Percentiles rank a stretch among this genome's conserved stretches.
Conservation (phyloP, 2,888 invertebrate genomes). For the Pollenia angustigena region DNA sequence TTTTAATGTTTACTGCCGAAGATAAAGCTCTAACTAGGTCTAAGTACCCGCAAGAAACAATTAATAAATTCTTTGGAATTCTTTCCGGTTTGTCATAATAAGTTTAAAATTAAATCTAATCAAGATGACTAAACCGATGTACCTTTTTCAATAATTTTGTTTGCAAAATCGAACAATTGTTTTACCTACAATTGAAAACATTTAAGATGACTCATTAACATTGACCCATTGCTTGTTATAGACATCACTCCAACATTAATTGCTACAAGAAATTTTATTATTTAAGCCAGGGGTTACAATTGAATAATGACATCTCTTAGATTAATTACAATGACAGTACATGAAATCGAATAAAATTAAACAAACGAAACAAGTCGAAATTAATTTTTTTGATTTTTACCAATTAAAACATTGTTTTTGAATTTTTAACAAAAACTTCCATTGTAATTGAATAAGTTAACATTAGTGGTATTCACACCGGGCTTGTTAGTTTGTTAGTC, state of each 20-base stretch:
- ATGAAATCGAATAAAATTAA: conserved; percentile 14
- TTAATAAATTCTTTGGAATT: too few relatives aligned
- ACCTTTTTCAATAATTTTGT: neutral
- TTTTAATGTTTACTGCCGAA: too few relatives aligned
- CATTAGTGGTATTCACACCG: too few relatives aligned
- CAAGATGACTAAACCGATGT: neutral
- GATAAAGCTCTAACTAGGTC: too few relatives aligned
- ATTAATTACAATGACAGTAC: conserved; percentile 48
- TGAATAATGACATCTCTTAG: conserved; percentile 34
- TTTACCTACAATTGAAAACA: neutral
- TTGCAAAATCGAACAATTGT: neutral
- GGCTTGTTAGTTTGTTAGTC: too few relatives aligned
- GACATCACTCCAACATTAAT: conserved; percentile 34
- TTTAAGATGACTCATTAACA: conserved; percentile 54
- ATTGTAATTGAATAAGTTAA: conserved; percentile 7
- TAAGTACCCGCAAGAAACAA: too few relatives aligned
- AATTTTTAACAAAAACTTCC: neutral
- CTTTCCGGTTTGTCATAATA: too few relatives aligned
- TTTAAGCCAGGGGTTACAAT: conserved; percentile 22
- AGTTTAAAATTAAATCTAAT: too few relatives aligned
- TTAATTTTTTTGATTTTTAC: conserved; percentile 12
- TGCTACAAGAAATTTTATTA: conserved; percentile 7
- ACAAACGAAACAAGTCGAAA: conserved; percentile 19
- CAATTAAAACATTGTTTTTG: conserved; percentile 29
- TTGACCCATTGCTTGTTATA: conserved; percentile 1